Evolutionary conservation across 2,888 invertebrate species (phyloP).

Genomic region (Plagodis dolabraria): DNA sequence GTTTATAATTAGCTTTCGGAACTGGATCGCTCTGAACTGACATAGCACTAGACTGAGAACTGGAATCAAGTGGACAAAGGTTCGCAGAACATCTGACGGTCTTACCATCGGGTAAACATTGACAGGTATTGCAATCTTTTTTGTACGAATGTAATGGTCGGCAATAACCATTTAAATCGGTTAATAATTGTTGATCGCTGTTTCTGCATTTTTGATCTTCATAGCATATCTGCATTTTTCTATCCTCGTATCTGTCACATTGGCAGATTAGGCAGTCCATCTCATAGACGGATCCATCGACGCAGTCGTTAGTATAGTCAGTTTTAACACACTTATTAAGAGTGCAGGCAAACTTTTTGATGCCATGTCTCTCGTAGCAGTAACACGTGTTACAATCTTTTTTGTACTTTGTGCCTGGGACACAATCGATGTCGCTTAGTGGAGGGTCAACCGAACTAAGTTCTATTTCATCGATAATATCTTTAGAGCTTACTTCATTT

Average conservation of each 20-base stretch:
- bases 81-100: conserved; percentile 54
- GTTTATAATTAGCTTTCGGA: neutral
- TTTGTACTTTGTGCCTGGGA: conserved; percentile 54
- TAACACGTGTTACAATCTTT: conserved; percentile 66
- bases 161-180: conserved; percentile 57
- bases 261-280: conserved; percentile 60
- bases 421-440: conserved; percentile 51
- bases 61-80: conserved; percentile 41
- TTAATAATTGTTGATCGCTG: neutral
- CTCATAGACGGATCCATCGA: conserved; percentile 52
- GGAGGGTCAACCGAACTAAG: conserved; percentile 31
- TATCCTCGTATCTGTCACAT: conserved; percentile 44
- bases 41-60: neutral
- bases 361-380: conserved; percentile 49
- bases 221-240: conserved; percentile 54
- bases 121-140: conserved; percentile 63
- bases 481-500: conserved; percentile 20
- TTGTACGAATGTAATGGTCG: conserved; percentile 60
- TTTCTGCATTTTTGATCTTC: conserved; percentile 33
- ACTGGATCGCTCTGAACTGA: neutral
- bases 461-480: conserved; percentile 5
- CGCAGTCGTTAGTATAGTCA: conserved; percentile 42
- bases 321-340: conserved; percentile 49
- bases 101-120: conserved; percentile 61
- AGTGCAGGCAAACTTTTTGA: conserved; percentile 72